These are phyloP conservation scores for Carassius carassius DNA, from an alignment of 2,113 vertebrate species.

Conservation along the genomic window DNA sequence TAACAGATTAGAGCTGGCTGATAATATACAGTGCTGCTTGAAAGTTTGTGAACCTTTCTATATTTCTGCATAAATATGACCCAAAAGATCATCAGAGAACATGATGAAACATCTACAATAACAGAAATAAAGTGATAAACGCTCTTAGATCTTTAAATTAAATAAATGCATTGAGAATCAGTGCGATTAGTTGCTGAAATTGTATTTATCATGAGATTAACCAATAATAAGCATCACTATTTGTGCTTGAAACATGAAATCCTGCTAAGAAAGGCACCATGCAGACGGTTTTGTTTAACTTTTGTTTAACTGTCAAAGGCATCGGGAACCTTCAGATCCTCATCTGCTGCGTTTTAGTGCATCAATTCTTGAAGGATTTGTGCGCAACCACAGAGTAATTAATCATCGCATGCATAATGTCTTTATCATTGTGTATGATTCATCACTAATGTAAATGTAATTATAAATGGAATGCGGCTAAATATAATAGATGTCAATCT, in stretches of 20 bases:
- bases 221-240: neutral
- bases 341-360: neutral
- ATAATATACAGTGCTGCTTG: too few species aligned
- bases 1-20: too few species aligned
- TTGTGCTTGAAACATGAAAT: neutral
- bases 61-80: too few species aligned
- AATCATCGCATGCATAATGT: conserved; percentile 12
- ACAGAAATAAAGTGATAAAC: neutral
- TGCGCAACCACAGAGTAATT: neutral
- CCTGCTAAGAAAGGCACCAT: neutral
- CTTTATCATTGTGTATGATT: neutral
- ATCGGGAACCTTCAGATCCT: neutral
- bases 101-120: neutral
- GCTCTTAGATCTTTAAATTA: neutral
- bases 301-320: neutral
- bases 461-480: conserved; percentile 17
- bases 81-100: neutral
- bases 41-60: too few species aligned
- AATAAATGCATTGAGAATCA: neutral
- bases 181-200: neutral
- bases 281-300: neutral
- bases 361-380: conserved; percentile 22
- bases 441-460: conserved; percentile 19
- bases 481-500: conserved; percentile 30
- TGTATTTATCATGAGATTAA: neutral